Conservation (phyloP, 2,113 vertebrate genomes). For the Pseudonaja textilis region DNA sequence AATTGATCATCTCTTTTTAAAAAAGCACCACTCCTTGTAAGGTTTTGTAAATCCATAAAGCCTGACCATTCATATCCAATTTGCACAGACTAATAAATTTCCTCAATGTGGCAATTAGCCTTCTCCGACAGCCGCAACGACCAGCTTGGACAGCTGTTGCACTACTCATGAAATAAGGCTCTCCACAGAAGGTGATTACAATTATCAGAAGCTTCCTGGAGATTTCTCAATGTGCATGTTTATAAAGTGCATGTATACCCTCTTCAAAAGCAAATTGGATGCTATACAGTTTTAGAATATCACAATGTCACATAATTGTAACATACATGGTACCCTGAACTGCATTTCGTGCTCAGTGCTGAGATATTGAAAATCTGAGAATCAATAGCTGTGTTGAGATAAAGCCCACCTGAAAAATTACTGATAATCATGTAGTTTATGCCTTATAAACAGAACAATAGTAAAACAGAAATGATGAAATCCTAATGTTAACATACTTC, state of each 20-base stretch:
- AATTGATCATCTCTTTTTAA: not conserved
- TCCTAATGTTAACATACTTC: not conserved
- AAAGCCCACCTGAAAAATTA: not conserved
- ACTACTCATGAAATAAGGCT: not conserved
- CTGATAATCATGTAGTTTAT: not conserved
- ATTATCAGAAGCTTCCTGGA: not conserved
- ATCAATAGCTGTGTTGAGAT: not conserved
- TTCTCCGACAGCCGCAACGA: not conserved
- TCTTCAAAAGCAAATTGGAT: not conserved
- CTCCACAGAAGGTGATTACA: not conserved
- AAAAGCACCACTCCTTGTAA: not conserved
- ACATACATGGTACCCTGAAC: not conserved
- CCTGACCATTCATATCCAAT: not conserved
- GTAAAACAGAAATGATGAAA: not conserved
- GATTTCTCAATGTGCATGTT: not conserved
- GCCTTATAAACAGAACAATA: not conserved
- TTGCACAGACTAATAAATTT: not conserved
- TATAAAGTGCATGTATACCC: not conserved
- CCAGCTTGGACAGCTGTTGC: not conserved
- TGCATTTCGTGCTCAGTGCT: not conserved
- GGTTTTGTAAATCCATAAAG: not conserved
- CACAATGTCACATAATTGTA: not conserved
- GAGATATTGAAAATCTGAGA: not conserved
- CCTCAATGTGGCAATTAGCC: not conserved
- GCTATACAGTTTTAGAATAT: not conserved